Base-by-base conservation (phyloP, 2,797 vertebrate species). In the Melanotaenia nigrans region DNA sequence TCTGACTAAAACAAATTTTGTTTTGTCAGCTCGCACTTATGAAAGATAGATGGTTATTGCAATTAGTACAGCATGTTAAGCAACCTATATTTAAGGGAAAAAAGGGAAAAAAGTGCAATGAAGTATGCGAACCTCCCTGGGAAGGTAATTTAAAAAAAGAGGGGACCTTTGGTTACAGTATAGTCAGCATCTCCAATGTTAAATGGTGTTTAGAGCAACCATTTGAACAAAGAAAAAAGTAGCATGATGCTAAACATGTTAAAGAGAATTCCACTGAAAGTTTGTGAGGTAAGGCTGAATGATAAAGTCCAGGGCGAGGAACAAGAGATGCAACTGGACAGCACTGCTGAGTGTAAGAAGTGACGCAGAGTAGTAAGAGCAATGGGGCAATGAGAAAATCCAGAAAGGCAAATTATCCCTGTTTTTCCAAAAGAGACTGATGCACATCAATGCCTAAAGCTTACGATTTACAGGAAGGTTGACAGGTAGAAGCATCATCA, bases 351-450 rank as follows among this genome's bases (percentile, higher is more conserved):
- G 68, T 84, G 75, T 79, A 61, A 86, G 73, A 87, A 73, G 80
- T 88, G 90, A 92, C 81, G 90, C 80, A 51, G 65, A 85, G 77
- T 61, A 79, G 65, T 68, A 49, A 68, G 35, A 62, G 68, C 77
- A 78, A 75, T 70, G 77, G 35, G 59, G 71, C 77, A 78, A 73
- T 71, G 77, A 90, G 58, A 78, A 75, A 73, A 74, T 81, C 75
- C 87, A 85, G 88, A 75, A 79, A 83, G 71, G 49, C 35, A 60
- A 85, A 85, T 82, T 75, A 81, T 73, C 63, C 56, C 28, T 6
- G 40, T 82, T 87, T 86, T 88, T 86, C 83, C 87, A 57, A 82
- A 78, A 82, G 42, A 80, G 3, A 77, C 69, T 75, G 80, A 86
- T 36, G 55, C 84, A 88, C 54, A 73, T 64, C 25, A 71, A n/a